Evolutionary conservation across 92 coral and sea anemone genomes (phyloP).

Genomic region (Phenganax stokvisi): DNA sequence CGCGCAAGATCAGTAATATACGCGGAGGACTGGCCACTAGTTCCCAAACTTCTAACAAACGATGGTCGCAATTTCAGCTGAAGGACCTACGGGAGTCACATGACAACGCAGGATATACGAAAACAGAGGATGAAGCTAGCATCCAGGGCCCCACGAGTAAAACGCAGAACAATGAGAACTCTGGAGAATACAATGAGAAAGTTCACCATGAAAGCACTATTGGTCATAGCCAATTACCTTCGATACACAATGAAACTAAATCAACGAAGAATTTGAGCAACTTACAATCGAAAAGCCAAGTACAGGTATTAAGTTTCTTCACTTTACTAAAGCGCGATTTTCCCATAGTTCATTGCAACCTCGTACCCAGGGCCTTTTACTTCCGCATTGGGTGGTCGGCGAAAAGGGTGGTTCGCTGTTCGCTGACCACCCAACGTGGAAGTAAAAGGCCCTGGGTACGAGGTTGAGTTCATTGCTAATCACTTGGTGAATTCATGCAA

Average conservation of each 20-base stretch:
- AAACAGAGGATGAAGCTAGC: not conserved
- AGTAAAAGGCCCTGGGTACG: too few species aligned
- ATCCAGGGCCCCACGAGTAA: not conserved
- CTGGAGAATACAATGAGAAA: not conserved
- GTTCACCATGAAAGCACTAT: not conserved
- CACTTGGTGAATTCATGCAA: too few species aligned
- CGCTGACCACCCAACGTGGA: too few species aligned
- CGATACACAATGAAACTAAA: not conserved
- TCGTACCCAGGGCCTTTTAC: too few species aligned
- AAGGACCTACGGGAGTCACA: slow-evolving; percentile 25
- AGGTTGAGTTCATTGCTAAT: too few species aligned
- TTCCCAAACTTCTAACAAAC: not conserved
- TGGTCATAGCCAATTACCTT: not conserved
- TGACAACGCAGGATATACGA: slow-evolving; percentile 18
- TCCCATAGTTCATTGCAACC: too few species aligned
- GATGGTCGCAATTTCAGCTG: slow-evolving; percentile 11
- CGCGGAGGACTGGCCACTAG: slow-evolving; percentile 3
- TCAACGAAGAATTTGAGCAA: not conserved
- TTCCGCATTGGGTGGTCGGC: too few species aligned
- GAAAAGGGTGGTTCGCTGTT: too few species aligned
- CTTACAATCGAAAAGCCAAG: not conserved
- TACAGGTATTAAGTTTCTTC: not conserved
- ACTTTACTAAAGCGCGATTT: not conserved
- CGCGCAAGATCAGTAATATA: slow-evolving; percentile 14
- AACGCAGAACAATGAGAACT: not conserved